Evolutionary conservation across 1,140 invertebrate species (phyloP).

Genomic region (Nautilus pompilius): DNA sequence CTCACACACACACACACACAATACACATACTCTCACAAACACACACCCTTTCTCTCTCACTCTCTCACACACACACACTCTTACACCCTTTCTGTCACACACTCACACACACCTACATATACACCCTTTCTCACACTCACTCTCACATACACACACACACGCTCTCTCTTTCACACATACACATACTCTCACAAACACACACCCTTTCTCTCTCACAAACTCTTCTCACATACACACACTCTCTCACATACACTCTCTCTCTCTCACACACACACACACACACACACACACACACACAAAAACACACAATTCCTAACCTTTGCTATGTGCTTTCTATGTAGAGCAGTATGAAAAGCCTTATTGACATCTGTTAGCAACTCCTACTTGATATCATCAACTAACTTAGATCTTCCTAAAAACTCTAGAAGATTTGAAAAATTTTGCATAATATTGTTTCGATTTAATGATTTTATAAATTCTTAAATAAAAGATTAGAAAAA

Average conservation of each 20-base stretch:
- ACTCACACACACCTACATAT: constrained; percentile 7
- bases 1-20: too few relatives aligned
- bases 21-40: constrained; percentile 1
- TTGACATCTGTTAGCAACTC: too few relatives aligned
- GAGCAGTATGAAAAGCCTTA: too few relatives aligned
- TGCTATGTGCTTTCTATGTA: too few relatives aligned
- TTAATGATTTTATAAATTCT: too few relatives aligned
- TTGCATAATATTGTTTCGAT: too few relatives aligned
- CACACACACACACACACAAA: constrained; percentile 2
- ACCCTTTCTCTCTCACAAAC: constrained; percentile 2
- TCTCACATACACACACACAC: constrained; percentile 4
- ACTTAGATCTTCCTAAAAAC: too few relatives aligned
- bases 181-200: constrained; percentile 1
- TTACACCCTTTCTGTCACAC: constrained; percentile 4
- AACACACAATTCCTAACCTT: too few relatives aligned
- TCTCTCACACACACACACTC: constrained; percentile 3
- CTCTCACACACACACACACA: constrained; percentile 4
- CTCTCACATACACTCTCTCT: constrained; percentile 5
- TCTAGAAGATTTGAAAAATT: too few relatives aligned
- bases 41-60: too few relatives aligned
- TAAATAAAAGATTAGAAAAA: too few relatives aligned
- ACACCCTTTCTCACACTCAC: background rate
- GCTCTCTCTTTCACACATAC: background rate
- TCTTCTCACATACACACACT: constrained; percentile 8
- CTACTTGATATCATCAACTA: too few relatives aligned